phyloP scores from a whole-genome alignment of 2,888 invertebrate species.

The Dione juno region DNA sequence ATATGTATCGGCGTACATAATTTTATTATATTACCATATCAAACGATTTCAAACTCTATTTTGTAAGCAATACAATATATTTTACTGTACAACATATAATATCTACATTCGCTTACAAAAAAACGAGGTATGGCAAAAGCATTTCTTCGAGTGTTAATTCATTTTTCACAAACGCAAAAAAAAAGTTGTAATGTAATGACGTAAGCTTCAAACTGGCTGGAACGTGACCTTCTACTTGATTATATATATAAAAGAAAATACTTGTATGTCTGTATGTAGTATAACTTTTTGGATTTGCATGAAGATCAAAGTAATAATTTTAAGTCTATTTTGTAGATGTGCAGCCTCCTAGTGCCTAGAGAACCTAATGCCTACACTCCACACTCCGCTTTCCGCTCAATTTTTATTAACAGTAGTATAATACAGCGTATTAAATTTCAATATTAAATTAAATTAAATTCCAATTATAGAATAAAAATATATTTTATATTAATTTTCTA shows the following conservation, averaged over 20 bases:
- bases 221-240: slow-evolving; percentile 45
- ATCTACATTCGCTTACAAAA: slow-evolving; percentile 36
- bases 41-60: slow-evolving; percentile 20
- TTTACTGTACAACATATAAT: slow-evolving; percentile 12
- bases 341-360: too few species aligned
- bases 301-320: too few species aligned
- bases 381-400: too few species aligned
- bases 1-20: slow-evolving; percentile 21
- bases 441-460: too few species aligned
- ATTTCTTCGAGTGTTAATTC: slow-evolving; percentile 58
- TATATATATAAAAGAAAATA: background rate
- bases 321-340: too few species aligned
- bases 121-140: slow-evolving; percentile 50
- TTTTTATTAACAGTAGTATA: too few species aligned
- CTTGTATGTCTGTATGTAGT: slow-evolving; percentile 12
- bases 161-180: slow-evolving; percentile 48
- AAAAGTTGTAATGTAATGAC: slow-evolving; percentile 56
- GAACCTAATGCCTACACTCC: too few species aligned
- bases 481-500: too few species aligned
- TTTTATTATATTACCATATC: slow-evolving; percentile 8
- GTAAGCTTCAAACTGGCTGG: slow-evolving; percentile 55
- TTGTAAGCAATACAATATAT: background rate
- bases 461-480: too few species aligned
- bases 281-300: background rate
- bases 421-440: too few species aligned